phyloP scores from a whole-genome alignment of 2,113 vertebrate genomes.

The Phoenicopterus ruber region DNA sequence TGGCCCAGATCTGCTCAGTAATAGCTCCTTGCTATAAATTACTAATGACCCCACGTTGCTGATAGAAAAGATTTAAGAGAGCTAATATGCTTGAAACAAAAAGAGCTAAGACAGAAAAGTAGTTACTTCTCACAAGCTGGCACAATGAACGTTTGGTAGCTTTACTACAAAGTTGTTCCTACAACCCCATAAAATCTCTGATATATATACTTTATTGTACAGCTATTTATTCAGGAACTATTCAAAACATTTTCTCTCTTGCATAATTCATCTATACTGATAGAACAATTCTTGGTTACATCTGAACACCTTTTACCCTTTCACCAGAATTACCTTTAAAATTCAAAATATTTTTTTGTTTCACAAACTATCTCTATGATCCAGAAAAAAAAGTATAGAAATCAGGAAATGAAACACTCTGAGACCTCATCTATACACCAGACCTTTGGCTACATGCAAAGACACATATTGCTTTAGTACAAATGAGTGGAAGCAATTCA shows the following conservation, averaged over 20 bases:
- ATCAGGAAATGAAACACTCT: not conserved
- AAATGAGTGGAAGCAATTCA: not conserved
- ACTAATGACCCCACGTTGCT: not conserved
- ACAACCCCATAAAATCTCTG: not conserved
- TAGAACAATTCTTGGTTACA: not conserved
- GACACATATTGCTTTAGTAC: not conserved
- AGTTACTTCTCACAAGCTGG: conserved; percentile 7
- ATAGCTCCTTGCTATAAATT: not conserved
- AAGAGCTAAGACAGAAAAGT: not conserved
- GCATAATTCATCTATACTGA: not conserved
- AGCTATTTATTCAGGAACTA: not conserved
- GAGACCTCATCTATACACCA: not conserved
- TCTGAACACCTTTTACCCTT: not conserved
- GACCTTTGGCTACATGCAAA: not conserved
- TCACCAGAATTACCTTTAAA: not conserved
- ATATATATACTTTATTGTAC: not conserved
- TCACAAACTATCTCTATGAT: not conserved
- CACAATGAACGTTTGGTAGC: conserved; percentile 3
- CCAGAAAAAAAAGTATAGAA: not conserved
- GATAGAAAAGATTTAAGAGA: not conserved
- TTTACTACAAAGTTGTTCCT: not conserved
- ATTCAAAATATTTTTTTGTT: not conserved
- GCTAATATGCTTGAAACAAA: not conserved
- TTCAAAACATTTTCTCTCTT: not conserved
- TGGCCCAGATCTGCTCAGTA: not conserved